Percentiles rank a stretch among this genome's conserved stretches.
Conservation (phyloP, 2,113 vertebrate genomes). For the Nothoprocta perdicaria region DNA sequence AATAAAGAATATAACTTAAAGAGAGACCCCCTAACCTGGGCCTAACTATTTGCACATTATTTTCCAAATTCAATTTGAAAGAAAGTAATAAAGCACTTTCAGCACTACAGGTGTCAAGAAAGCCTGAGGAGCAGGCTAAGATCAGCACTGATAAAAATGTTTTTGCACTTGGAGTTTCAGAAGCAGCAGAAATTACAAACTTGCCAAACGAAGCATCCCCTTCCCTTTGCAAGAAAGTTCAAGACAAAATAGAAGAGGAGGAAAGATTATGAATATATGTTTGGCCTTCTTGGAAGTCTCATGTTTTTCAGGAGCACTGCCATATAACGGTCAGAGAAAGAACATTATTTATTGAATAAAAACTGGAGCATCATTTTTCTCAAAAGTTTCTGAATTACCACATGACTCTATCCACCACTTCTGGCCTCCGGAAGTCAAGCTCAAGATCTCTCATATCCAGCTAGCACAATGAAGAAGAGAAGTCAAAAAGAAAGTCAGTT, state of each 20-base stretch:
- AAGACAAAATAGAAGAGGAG: not conserved
- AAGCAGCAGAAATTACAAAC: not conserved
- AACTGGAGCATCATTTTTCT: not conserved
- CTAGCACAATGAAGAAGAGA: not conserved
- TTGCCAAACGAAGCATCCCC: not conserved
- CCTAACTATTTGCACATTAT: not conserved
- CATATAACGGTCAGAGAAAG: not conserved
- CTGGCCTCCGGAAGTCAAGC: not conserved
- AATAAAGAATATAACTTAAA: not conserved
- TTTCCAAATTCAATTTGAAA: not conserved
- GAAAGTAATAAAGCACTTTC: not conserved
- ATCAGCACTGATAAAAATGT: not conserved
- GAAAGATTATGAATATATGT: not conserved
- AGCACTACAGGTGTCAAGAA: not conserved
- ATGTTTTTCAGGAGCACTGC: not conserved
- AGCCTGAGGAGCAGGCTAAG: accelerated
- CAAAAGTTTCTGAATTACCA: not conserved
- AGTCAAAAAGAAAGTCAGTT: not conserved
- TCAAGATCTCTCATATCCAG: not conserved
- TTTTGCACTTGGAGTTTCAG: not conserved
- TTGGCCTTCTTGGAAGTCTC: not conserved
- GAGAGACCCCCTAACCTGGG: not conserved
- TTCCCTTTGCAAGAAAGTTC: not conserved
- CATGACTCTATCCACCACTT: not conserved
- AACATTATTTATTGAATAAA: not conserved